Conservation (phyloP, 2,797 vertebrate genomes). For the Eulemur rubriventer region DNA sequence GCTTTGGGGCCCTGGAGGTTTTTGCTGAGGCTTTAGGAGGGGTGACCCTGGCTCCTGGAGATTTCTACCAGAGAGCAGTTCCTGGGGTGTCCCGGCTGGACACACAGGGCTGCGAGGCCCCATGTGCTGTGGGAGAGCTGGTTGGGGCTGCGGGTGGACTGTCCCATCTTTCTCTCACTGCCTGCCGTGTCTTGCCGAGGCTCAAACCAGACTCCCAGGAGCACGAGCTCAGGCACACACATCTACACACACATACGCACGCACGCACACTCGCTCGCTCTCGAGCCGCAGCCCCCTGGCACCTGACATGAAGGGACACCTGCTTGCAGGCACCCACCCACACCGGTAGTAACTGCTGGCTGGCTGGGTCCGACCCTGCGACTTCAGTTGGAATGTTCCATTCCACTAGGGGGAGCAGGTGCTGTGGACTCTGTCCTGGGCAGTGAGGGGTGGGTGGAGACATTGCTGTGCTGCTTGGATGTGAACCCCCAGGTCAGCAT, state of each 20-base stretch:
- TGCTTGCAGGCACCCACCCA: accelerated
- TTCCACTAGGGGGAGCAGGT: not conserved
- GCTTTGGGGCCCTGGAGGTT: not conserved
- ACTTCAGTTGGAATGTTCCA: slow-evolving; percentile 56
- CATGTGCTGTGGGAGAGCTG: slow-evolving; percentile 37
- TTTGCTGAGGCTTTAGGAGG: not conserved
- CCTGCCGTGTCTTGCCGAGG: slow-evolving; percentile 19
- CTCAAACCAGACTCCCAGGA: not conserved
- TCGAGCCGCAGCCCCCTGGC: not conserved
- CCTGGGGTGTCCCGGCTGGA: slow-evolving; percentile 44
- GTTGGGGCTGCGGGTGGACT: not conserved
- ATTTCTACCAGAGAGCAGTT: not conserved
- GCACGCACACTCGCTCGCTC: not conserved
- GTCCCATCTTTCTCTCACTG: slow-evolving; percentile 40
- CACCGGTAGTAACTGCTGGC: not conserved
- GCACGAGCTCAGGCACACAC: not conserved
- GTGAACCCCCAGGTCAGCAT: not conserved
- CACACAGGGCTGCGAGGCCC: not conserved
- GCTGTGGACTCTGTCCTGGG: not conserved
- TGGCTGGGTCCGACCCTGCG: not conserved
- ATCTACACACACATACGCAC: not conserved
- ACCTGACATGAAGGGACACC: not conserved
- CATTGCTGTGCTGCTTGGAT: not conserved
- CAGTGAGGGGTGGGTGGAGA: not conserved
- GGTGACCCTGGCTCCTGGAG: not conserved